Conservation (phyloP, 2,888 invertebrate species). For the Venustoraphidia nigricollis region DNA sequence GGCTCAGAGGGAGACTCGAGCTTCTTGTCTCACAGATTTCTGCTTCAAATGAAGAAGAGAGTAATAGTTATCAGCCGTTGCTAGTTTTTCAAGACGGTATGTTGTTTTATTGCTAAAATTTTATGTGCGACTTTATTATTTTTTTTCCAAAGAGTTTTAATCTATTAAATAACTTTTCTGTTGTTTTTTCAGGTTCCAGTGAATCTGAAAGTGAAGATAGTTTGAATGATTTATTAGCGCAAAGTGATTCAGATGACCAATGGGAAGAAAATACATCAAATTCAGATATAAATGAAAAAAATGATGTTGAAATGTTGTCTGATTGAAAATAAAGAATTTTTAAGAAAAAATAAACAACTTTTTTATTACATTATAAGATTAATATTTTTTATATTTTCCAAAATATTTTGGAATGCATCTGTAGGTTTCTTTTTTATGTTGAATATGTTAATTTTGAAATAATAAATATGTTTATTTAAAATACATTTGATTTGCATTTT, state of each 20-base stretch:
- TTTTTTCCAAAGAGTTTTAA: constrained; percentile 3
- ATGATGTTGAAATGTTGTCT: no score
- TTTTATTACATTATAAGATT: no score
- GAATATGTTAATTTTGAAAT: no score
- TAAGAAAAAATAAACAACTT: no score
- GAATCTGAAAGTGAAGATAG: constrained; percentile 23
- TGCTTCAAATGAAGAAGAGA: constrained; percentile 24
- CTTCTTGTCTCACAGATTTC: constrained; percentile 38
- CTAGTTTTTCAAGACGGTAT: constrained; percentile 40
- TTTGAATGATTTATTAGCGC: constrained; percentile 17
- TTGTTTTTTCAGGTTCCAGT: constrained; percentile 18
- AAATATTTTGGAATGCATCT: no score
- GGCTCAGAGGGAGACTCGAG: constrained; percentile 43
- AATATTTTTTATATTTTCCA: no score
- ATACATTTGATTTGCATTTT: no score
- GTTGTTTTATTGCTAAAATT: neutral
- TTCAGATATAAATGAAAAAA: constrained; percentile 12
- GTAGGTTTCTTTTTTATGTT: no score
- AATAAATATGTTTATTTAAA: no score
- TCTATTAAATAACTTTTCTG: constrained; percentile 1
- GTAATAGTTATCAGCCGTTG: constrained; percentile 29
- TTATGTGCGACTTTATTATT: neutral
- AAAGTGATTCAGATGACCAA: constrained; percentile 23
- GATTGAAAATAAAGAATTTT: no score
- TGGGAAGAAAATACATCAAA: constrained; percentile 22